Percentiles rank a stretch among this genome's conserved stretches.
Conservation (phyloP, 2,797 vertebrate species). For the Sternarchorhynchus goeldii region DNA sequence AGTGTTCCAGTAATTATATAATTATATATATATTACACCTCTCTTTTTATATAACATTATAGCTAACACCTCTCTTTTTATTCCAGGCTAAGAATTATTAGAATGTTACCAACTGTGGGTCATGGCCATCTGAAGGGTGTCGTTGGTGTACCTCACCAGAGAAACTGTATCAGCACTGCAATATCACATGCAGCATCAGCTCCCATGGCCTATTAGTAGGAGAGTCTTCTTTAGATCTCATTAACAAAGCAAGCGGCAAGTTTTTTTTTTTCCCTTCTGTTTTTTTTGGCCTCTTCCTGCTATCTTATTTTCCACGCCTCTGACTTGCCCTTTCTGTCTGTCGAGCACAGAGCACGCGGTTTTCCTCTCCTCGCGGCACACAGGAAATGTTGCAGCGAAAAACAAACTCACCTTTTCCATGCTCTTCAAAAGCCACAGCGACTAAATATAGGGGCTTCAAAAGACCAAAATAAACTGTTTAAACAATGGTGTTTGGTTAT, state of each 20-base stretch:
- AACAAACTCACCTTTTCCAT: conserved; percentile 84
- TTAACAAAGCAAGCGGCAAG: conserved; percentile 43
- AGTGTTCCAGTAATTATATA: no score
- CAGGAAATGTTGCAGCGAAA: conserved; percentile 80
- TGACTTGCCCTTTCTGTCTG: conserved; percentile 63
- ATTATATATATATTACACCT: not conserved
- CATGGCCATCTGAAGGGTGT: not conserved
- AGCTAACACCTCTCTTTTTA: no score
- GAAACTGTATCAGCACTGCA: not conserved
- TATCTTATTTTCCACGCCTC: conserved; percentile 77
- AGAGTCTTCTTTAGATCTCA: conserved; percentile 62
- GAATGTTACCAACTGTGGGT: no score
- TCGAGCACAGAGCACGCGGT: conserved; percentile 73
- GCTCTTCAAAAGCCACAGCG: conserved; percentile 69
- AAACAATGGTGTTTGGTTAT: conserved; percentile 66
- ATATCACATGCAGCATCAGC: not conserved
- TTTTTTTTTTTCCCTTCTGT: conserved; percentile 57
- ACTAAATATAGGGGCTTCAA: conserved; percentile 74
- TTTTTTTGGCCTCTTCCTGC: conserved; percentile 74
- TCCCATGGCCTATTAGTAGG: conserved; percentile 49
- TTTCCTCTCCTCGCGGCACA: conserved; percentile 72
- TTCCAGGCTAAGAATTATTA: no score
- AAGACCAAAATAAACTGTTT: conserved; percentile 76
- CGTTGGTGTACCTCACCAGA: conserved; percentile 1
- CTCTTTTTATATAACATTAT: not conserved